Conservation (phyloP, 2,797 vertebrate species). For the Cheracebus regulus region DNA sequence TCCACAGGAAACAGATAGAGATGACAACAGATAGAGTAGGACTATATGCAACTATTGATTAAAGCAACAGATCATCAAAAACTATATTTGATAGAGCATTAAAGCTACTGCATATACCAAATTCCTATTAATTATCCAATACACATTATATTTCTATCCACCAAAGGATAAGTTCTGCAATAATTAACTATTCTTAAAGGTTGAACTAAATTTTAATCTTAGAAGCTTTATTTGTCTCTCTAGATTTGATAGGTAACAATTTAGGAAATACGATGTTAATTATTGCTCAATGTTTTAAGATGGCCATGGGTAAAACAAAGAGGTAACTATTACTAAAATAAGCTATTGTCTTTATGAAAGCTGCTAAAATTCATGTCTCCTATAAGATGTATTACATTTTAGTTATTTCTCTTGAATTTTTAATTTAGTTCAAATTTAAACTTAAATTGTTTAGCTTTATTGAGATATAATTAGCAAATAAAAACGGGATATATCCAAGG, state of each 20-base stretch:
- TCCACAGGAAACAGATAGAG: constrained; percentile 30
- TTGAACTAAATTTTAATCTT: not conserved
- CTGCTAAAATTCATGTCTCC: constrained; percentile 5
- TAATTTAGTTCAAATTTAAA: not conserved
- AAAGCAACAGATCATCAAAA: constrained; percentile 7
- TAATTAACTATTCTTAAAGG: constrained; percentile 5
- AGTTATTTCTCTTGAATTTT: not conserved
- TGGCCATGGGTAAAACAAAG: not conserved
- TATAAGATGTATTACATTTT: not conserved
- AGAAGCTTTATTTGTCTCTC: not conserved
- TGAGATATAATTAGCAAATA: not conserved
- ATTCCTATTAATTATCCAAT: not conserved
- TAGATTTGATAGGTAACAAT: constrained; percentile 24
- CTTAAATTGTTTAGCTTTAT: not conserved
- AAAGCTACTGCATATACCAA: not conserved
- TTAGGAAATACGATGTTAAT: not conserved
- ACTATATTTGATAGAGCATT: not conserved
- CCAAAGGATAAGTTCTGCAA: not conserved
- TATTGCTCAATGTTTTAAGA: not conserved
- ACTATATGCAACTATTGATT: not conserved
- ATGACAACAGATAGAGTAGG: not conserved
- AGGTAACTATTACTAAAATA: constrained; percentile 15
- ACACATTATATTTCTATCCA: not conserved
- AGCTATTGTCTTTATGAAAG: not conserved
- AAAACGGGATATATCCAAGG: not conserved